Percentiles rank a stretch among this genome's conserved stretches.
Conservation (phyloP, 2,113 vertebrate genomes). For the Corynorhinus townsendii region DNA sequence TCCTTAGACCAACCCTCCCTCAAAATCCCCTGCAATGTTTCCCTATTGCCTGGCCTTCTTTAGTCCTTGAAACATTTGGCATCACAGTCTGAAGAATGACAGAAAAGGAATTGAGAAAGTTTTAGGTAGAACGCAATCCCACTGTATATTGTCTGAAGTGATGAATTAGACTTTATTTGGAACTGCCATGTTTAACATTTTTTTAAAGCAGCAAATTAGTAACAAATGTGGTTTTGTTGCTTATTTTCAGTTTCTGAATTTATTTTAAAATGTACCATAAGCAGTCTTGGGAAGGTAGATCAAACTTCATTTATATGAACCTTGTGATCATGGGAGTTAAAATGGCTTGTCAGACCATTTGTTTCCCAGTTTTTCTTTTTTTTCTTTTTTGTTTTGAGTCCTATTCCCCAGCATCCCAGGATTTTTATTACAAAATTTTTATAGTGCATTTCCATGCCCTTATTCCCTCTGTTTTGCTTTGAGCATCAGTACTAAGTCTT, state of each 20-base stretch:
- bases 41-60: slow-evolving; percentile 44
- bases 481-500: not conserved
- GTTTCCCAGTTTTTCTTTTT: not conserved
- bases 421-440: not conserved
- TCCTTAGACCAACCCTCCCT: slow-evolving; percentile 49
- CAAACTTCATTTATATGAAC: not conserved
- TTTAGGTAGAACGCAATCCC: slow-evolving; percentile 28
- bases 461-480: not conserved
- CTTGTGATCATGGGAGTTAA: not conserved
- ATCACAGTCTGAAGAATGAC: slow-evolving; percentile 30
- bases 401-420: not conserved
- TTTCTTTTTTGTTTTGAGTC: not conserved
- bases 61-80: slow-evolving; percentile 58
- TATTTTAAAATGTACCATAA: not conserved
- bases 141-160: not conserved
- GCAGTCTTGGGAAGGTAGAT: not conserved
- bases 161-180: not conserved
- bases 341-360: not conserved
- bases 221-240: not conserved
- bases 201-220: slow-evolving; percentile 9
- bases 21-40: slow-evolving; percentile 31
- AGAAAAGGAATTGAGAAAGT: not conserved
- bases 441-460: not conserved
- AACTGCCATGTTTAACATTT: not conserved
- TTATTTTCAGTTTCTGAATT: not conserved